phyloP scores from a whole-genome alignment of 2,797 vertebrate genomes.

The Enteromius afrohamiltoni region DNA sequence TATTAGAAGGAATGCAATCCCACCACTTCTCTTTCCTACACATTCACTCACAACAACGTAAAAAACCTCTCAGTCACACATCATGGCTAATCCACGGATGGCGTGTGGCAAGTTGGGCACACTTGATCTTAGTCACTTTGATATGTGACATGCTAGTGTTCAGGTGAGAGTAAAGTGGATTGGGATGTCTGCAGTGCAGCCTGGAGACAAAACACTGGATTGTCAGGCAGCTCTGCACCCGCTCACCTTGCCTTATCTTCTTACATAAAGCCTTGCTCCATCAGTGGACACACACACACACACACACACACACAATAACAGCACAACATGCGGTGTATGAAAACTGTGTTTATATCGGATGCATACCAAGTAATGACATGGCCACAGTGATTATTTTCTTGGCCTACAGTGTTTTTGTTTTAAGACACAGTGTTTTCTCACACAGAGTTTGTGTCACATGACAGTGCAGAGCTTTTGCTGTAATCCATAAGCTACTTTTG shows the following conservation, averaged over 20 bases:
- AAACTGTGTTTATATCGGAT: neutral
- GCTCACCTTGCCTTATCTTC: conserved; percentile 43
- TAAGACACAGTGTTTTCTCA: conserved; percentile 36
- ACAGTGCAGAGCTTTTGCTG: conserved; percentile 21
- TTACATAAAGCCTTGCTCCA: conserved; percentile 44
- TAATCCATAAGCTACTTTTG: conserved; percentile 61
- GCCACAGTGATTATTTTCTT: neutral
- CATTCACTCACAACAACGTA: neutral
- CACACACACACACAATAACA: conserved; percentile 4
- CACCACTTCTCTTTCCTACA: neutral
- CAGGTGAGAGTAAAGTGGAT: conserved; percentile 50
- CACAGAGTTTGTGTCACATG: conserved; percentile 46
- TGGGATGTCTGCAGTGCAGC: conserved; percentile 16
- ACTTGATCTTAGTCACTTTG: conserved; percentile 18
- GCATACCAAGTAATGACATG: neutral
- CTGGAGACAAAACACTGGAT: conserved; percentile 5
- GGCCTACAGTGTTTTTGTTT: neutral
- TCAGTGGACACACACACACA: neutral
- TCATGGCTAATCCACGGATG: neutral
- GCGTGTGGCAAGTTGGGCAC: conserved; percentile 1
- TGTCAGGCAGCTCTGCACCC: neutral
- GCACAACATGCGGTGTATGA: neutral
- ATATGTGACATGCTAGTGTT: conserved; percentile 17
- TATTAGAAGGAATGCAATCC: neutral
- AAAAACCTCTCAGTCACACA: neutral